Percentiles rank a stretch among this genome's conserved stretches.
These are phyloP conservation scores for Loriculus beryllinus DNA, from an alignment of 2,797 vertebrate genomes.

Conservation along the genomic window DNA sequence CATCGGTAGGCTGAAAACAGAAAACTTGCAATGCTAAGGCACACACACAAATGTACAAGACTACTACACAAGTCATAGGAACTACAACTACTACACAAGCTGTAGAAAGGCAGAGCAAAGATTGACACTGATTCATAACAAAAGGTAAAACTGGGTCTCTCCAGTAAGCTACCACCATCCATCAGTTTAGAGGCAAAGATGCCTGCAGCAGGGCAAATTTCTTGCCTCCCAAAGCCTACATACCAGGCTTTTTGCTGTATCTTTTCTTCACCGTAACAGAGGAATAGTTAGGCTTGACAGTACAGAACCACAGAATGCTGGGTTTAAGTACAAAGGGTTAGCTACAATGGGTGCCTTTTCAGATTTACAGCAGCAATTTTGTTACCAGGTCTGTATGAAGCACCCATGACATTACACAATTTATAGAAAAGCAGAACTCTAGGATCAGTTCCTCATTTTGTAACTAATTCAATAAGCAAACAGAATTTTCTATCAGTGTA, in stretches of 20 bases:
- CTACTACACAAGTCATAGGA: accelerated
- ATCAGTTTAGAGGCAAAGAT: neutral
- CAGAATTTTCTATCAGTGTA: neutral
- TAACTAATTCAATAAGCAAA: neutral
- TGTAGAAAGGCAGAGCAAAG: neutral
- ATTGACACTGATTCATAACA: neutral
- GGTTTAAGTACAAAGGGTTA: neutral
- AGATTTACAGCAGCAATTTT: neutral
- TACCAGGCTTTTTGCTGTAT: neutral
- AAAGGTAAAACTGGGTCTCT: neutral
- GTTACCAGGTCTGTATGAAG: neutral
- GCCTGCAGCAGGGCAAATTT: neutral
- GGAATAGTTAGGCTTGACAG: neutral
- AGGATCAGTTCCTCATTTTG: neutral
- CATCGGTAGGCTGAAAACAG: neutral
- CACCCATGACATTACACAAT: neutral
- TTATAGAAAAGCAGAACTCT: neutral
- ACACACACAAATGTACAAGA: accelerated
- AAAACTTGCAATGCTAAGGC: neutral
- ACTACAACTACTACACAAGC: neutral
- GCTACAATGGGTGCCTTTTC: neutral
- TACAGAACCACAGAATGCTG: accelerated
- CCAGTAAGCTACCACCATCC: neutral
- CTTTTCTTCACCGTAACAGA: accelerated
- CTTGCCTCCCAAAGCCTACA: neutral